Percentiles rank a stretch among this genome's conserved stretches.
Evolutionary conservation across 2,888 invertebrate genomes (phyloP).

Genomic region (Spilarctia lutea): DNA sequence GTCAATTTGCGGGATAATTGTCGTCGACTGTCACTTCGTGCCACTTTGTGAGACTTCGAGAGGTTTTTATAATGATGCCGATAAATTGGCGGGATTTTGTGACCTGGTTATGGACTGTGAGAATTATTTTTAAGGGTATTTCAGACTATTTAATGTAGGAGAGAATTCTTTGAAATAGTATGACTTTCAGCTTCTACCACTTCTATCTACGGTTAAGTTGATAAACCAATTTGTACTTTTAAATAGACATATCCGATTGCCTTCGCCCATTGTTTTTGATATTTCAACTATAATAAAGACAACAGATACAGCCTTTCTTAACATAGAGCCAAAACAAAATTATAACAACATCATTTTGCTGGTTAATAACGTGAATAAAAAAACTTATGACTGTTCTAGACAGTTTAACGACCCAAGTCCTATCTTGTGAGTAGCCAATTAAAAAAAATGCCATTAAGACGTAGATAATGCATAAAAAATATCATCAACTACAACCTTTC

Average conservation of each 20-base stretch:
- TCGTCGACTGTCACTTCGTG: constrained; percentile 34
- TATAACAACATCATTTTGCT: not conserved
- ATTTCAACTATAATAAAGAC: no score
- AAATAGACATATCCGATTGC: not conserved
- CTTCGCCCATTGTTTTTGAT: not conserved
- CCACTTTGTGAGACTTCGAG: constrained; percentile 26
- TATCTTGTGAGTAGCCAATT: not conserved
- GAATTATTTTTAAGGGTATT: not conserved
- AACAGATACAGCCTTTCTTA: not conserved
- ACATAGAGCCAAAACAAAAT: not conserved
- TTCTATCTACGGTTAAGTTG: not conserved
- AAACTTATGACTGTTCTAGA: not conserved
- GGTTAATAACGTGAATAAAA: not conserved
- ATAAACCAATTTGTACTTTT: not conserved
- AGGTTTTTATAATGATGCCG: constrained; percentile 30
- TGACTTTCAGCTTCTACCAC: not conserved
- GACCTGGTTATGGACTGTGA: constrained; percentile 6
- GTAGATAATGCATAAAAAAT: not conserved
- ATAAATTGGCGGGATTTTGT: constrained; percentile 24
- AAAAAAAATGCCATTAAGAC: not conserved
- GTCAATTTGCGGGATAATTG: constrained; percentile 50
- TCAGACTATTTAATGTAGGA: not conserved
- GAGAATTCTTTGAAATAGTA: not conserved
- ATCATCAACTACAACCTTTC: not conserved
- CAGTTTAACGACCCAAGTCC: not conserved